Evolutionary conservation across 2,113 vertebrate species (phyloP), one percentile per base, ranked within the genome.

Genomic region (Capricornis sumatraensis): DNA sequence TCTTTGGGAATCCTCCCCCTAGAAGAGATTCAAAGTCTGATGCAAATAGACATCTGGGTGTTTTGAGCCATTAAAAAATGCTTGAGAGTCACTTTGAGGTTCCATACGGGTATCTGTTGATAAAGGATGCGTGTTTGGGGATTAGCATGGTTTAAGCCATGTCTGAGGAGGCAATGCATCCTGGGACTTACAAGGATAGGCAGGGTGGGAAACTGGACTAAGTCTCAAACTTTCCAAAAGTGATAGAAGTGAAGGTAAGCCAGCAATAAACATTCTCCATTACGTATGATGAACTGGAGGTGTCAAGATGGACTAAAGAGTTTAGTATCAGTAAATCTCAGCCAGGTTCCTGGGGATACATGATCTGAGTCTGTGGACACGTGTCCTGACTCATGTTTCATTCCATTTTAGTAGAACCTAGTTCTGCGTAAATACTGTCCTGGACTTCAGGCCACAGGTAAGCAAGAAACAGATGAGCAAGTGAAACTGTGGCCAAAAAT

Each of bases 71-170:
- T 6, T 21, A n/a, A 1, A 86, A 53, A 15, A 52, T 88, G 62
- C n/a, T 45, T 28, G 28, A 45, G 57, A 81, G 52, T 96, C 50
- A 67, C 81, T 58, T 25, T 30, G 16, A 87, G 30, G 52, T 45
- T 43, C 12, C 9, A 2, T 30, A 7, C 2, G 15, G 10, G 62
- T 43, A 27, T 40, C 7, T 40, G 0, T 19, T 28, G 3, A 23
- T 57, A 55, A 28, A 36, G 40, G 40, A 57, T 7, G 43, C 0
- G 0, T 21, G 7, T n/a, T 87, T 43, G 10, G 58, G 57, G 25
- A 16, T 45, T 45, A 23, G n/a, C 30, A 25, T 6, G 11, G 23
- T 25, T 87, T 83, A 17, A 36, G 52, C 5, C n/a, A 4, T 1
- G 6, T 87, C 14, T 45, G 25, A 11, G 19, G 36, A 64, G 25